These are phyloP conservation scores for Alca torda DNA, from an alignment of 2,797 vertebrate genomes.

Conservation along the genomic window DNA sequence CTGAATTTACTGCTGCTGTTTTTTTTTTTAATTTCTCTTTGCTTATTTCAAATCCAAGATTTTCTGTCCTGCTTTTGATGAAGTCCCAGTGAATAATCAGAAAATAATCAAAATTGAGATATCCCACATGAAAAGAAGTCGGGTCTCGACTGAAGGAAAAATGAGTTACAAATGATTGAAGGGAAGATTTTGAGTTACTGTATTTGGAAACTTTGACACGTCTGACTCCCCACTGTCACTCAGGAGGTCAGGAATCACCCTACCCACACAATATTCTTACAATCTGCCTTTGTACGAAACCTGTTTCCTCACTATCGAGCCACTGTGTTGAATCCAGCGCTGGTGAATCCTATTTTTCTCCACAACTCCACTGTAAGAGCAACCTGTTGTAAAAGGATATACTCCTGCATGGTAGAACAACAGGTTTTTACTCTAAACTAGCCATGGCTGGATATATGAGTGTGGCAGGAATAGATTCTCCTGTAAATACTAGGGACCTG, in stretches of 20 bases:
- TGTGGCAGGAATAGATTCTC: not conserved
- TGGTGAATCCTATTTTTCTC: not conserved
- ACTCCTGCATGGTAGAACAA: not conserved
- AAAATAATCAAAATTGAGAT: not conserved
- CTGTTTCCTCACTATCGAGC: not conserved
- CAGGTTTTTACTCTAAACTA: not conserved
- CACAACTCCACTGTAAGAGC: not conserved
- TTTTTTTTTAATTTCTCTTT: not conserved
- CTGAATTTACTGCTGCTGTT: not conserved
- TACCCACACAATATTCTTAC: not conserved
- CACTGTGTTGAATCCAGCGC: not conserved
- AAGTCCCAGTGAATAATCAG: not conserved
- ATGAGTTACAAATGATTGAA: too few species aligned
- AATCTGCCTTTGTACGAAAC: not conserved
- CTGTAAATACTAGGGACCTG: not conserved
- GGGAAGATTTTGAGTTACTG: not conserved
- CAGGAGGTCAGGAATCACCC: not conserved
- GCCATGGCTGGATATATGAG: not conserved
- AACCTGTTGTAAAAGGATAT: not conserved
- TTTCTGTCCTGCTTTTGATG: not conserved
- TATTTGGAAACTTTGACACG: not conserved
- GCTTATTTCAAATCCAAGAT: not conserved
- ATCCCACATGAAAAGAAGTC: not conserved
- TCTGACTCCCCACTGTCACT: not conserved
- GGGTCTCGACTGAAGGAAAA: not conserved